Conservation (phyloP, 1,140 invertebrate species). For the Diorhabda elongata region DNA sequence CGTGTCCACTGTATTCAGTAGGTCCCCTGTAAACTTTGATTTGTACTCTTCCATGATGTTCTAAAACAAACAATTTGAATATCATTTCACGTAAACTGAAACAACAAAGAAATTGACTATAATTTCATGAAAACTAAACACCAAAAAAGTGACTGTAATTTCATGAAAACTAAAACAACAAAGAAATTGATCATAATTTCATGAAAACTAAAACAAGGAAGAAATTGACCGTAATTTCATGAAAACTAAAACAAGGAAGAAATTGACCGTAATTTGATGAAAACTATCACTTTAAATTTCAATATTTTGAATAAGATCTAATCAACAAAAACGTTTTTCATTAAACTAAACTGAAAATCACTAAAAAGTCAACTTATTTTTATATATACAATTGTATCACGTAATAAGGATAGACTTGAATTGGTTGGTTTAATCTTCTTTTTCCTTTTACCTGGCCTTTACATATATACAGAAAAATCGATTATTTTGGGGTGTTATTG, state of each 20-base stretch:
- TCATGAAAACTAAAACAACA: neutral
- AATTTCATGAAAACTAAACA: neutral
- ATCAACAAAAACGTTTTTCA: neutral
- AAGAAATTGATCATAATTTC: neutral
- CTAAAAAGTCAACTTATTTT: neutral
- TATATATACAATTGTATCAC: no score
- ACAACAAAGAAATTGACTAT: neutral
- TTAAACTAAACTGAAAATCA: neutral
- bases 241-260: neutral
- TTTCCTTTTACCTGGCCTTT: no score
- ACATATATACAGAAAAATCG: no score
- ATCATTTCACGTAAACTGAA: neutral
- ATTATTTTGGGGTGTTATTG: no score
- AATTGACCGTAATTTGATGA: neutral
- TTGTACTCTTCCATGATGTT: constrained; percentile 54
- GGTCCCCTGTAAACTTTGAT: constrained; percentile 69
- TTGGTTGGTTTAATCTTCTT: no score
- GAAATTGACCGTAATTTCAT: neutral
- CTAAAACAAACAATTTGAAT: constrained; percentile 13
- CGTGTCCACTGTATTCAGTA: constrained; percentile 55
- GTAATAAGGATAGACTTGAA: no score
- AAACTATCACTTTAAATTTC: neutral
- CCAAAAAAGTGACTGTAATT: neutral
- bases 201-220: neutral
- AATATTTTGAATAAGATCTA: neutral